Evolutionary conservation across 2,888 invertebrate genomes (phyloP), one percentile per base, ranked within the genome.

Genomic region (Alloscopus bannaensis): DNA sequence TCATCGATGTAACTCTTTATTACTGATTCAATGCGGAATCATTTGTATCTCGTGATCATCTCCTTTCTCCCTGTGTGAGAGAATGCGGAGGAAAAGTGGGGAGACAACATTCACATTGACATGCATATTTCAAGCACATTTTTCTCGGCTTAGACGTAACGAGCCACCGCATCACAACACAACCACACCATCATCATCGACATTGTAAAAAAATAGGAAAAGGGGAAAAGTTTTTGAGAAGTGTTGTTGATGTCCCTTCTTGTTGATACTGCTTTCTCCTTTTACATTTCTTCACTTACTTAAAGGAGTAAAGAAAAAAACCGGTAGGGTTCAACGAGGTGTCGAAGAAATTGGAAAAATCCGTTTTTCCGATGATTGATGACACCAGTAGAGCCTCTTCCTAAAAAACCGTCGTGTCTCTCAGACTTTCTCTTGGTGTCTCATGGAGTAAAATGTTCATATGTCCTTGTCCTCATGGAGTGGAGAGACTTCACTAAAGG

Each of bases 361-460:
- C 83, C 80, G 83, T 83, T 81, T 81, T 81, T 83, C 77, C 70
- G 83, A 83, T 83, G 83, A 83, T 83, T 83, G 83, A 83, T 83
- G 83, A 83, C 83, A 83, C 83, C 78, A 80, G 83, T 80, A 81
- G 83, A 79, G 81, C 81, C 78, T 81, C 79, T 79, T 79, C 69
- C 64, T 66, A 36, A 64, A 28, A 57, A 40, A 26, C 64, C 52
- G 50, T 26, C 55, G 60, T n/a, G 76, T 76, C 76, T 76, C 76
- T 68, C 68, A 60, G 50, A 24, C 68, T 76, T 76, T 47, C 28
- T 45, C 42, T 18, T 11, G 36, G 26, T 73, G 73, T 73, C 72
- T 64, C 64, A 47, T 60, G 40, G 26, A 47, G 52, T 62, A 26
- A 52, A 73, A 64, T 68, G 52, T 73, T 55, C 64, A 65, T 42